A percentile compares a stretch with the other conserved stretches of the same genome.
Evolutionary conservation across 2,888 invertebrate genomes (phyloP).

Genomic region (Tryphoninae sp.): DNA sequence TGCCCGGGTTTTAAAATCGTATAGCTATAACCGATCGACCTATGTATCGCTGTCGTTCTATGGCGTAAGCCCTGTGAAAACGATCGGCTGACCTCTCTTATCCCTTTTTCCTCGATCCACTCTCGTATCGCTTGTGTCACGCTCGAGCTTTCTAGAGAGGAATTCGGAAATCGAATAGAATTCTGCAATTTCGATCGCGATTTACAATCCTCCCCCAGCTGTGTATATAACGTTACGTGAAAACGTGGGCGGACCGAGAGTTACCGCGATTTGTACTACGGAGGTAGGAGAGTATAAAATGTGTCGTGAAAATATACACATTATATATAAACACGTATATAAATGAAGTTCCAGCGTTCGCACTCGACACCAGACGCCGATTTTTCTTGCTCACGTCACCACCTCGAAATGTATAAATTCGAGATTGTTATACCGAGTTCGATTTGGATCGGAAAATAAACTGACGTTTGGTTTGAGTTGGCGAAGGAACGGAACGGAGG

Average conservation of each 20-base stretch:
- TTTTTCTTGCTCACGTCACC: constrained; percentile 20
- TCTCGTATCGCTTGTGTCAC: constrained; percentile 42
- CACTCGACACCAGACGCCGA: constrained; percentile 36
- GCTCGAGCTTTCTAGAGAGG: constrained; percentile 21
- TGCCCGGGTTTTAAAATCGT: neutral
- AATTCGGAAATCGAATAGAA: constrained; percentile 48
- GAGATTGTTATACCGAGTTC: constrained; percentile 4
- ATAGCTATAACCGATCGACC: neutral
- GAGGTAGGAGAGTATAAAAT: constrained; percentile 10
- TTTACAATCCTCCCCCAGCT: constrained; percentile 28
- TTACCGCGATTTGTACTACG: neutral
- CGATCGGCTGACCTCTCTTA: constrained; percentile 38
- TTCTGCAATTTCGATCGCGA: constrained; percentile 54
- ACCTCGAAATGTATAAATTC: constrained; percentile 22
- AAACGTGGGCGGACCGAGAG: neutral
- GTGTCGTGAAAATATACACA: constrained; percentile 38
- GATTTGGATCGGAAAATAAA: constrained; percentile 13
- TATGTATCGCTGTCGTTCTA: constrained; percentile 14
- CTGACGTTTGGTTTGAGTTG: constrained; percentile 29
- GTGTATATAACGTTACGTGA: neutral
- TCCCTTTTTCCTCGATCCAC: constrained; percentile 10
- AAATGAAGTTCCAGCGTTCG: constrained; percentile 3
- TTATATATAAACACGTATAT: constrained; percentile 15
- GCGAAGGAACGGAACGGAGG: no score
- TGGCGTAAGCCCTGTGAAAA: constrained; percentile 16